A percentile compares a stretch with the other conserved stretches of the same genome.
Conservation (phyloP, 2,888 invertebrate species). For the Dynastes hyllus region DNA sequence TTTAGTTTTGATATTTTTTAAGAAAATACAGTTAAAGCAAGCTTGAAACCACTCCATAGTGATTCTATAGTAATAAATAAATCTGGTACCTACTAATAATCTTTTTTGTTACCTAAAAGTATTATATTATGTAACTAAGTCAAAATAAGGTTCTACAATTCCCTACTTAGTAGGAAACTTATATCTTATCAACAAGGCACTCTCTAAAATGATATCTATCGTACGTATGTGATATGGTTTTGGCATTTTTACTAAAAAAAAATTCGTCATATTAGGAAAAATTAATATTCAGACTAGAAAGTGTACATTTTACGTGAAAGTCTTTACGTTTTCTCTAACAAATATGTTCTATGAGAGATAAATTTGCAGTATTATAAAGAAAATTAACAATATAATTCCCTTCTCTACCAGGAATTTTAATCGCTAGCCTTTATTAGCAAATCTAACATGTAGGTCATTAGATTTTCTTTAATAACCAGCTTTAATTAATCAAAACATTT, state of each 20-base stretch:
- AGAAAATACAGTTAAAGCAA: background rate
- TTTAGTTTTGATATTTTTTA: background rate
- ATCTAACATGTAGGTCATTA: no score
- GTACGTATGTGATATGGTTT: background rate
- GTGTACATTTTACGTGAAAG: background rate
- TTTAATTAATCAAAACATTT: no score
- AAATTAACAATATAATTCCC: background rate
- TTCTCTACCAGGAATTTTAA: background rate
- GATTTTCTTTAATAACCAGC: no score
- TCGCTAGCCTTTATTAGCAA: no score
- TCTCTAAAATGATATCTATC: background rate
- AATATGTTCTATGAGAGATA: background rate
- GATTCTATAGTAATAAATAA: background rate
- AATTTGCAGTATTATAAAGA: no score
- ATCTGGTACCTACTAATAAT: background rate
- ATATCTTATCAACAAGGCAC: constrained; percentile 31
- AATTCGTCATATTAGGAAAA: no score
- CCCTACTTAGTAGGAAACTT: constrained; percentile 42
- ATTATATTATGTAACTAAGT: background rate
- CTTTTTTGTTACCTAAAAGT: background rate
- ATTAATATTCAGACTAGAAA: no score
- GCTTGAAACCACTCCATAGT: background rate
- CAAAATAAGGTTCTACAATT: constrained; percentile 6
- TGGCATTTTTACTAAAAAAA: background rate
- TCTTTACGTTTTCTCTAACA: background rate